A percentile compares a stretch with the other conserved stretches of the same genome.
These are phyloP conservation scores for Catharus ustulatus DNA, from an alignment of 2,797 vertebrate species.

Conservation along the genomic window DNA sequence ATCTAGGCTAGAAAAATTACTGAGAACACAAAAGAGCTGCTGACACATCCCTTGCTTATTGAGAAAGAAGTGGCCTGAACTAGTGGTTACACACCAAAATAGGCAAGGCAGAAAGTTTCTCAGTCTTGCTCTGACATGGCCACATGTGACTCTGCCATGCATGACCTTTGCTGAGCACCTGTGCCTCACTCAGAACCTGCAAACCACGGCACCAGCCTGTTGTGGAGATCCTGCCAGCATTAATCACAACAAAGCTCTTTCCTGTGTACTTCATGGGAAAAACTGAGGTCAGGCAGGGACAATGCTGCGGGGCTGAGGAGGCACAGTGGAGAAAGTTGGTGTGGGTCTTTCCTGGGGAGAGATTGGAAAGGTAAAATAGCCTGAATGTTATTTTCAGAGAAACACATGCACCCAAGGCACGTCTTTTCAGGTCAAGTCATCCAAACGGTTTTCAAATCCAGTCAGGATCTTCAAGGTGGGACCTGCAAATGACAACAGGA, in stretches of 20 bases:
- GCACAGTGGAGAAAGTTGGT: rapidly evolving
- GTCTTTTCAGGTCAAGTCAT: neutral
- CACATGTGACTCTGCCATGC: rapidly evolving
- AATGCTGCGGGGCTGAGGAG: neutral
- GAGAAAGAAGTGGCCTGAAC: neutral
- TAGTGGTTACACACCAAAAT: neutral
- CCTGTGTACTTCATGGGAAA: neutral
- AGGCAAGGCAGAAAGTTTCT: neutral
- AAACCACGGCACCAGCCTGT: neutral
- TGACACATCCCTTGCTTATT: neutral
- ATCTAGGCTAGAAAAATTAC: neutral
- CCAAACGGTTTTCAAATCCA: neutral
- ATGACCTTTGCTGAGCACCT: rapidly evolving
- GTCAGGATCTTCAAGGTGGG: neutral
- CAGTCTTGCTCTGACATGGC: neutral
- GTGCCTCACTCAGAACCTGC: neutral
- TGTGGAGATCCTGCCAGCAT: neutral
- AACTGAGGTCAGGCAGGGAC: rapidly evolving
- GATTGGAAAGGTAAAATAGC: neutral
- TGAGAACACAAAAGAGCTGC: neutral
- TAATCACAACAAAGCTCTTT: neutral
- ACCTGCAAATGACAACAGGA: neutral
- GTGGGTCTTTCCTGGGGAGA: neutral
- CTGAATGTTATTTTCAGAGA: neutral
- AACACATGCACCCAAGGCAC: rapidly evolving